phyloP scores from a whole-genome alignment of 2,113 vertebrate species.

The Prionailurus bengalensis region DNA sequence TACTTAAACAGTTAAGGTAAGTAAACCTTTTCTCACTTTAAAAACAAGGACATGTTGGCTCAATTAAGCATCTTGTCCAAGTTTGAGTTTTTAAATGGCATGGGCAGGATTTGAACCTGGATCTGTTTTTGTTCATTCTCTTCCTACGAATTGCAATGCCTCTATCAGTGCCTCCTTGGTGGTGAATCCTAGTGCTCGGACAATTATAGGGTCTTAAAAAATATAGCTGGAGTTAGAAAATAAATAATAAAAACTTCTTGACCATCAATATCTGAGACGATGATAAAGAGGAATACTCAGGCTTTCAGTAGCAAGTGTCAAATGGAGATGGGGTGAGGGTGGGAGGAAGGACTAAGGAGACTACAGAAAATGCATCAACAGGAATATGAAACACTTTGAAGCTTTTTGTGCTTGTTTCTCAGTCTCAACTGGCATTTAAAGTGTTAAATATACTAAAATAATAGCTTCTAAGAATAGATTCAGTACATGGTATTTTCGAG shows the following conservation, averaged over 20 bases:
- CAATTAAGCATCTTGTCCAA: neutral
- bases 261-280: neutral
- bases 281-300: neutral
- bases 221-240: neutral
- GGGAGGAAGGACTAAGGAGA: rapidly evolving
- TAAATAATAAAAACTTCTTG: neutral
- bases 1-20: neutral
- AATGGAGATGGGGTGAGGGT: neutral
- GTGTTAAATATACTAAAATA: slow-evolving; percentile 71
- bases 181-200: neutral
- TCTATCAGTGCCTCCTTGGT: neutral
- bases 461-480: slow-evolving; percentile 81
- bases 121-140: neutral
- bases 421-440: slow-evolving; percentile 72
- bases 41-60: neutral
- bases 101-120: neutral
- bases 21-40: neutral
- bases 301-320: neutral
- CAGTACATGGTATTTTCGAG: slow-evolving; percentile 80
- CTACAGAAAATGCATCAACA: neutral
- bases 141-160: rapidly evolving
- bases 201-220: neutral
- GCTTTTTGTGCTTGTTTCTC: slow-evolving; percentile 37
- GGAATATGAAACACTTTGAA: slow-evolving; percentile 59
- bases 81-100: neutral